These are phyloP conservation scores for Nomada ferruginata DNA, from an alignment of 2,888 invertebrate genomes.

Conservation along the genomic window DNA sequence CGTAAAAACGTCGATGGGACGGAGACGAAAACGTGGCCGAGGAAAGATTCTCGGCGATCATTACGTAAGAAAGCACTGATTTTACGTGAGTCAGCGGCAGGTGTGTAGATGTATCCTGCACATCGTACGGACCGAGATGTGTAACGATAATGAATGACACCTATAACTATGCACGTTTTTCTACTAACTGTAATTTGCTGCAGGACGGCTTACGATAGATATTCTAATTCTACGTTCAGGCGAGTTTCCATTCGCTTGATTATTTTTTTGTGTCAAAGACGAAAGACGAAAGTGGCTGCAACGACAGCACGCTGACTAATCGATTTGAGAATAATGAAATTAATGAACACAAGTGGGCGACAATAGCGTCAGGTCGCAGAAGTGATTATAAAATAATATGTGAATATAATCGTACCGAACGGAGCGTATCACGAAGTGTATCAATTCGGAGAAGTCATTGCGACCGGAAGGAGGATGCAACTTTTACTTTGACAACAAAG, in stretches of 20 bases:
- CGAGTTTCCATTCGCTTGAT: background rate
- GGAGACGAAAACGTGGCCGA: conserved; percentile 11
- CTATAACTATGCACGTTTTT: conserved; percentile 3
- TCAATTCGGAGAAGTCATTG: conserved; percentile 60
- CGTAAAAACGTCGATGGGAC: conserved; percentile 8
- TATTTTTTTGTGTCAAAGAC: background rate
- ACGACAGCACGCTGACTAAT: too few species aligned
- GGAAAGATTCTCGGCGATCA: conserved; percentile 35
- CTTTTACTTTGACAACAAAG: conserved; percentile 47
- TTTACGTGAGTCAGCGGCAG: conserved; percentile 54
- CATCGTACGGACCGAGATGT: conserved; percentile 21
- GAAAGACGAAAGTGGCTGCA: too few species aligned
- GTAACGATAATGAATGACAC: conserved; percentile 34
- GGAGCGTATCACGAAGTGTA: conserved; percentile 42
- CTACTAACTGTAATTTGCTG: conserved; percentile 11
- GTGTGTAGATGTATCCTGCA: conserved; percentile 22
- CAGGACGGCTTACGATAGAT: background rate
- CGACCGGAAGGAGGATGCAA: conserved; percentile 62
- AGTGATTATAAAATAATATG: background rate
- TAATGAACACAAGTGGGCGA: background rate
- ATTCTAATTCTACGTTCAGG: background rate
- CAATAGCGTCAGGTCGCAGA: background rate
- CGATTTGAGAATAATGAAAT: background rate
- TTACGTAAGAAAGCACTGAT: conserved; percentile 58
- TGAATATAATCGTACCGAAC: conserved; percentile 17